Percentiles rank a stretch among this genome's conserved stretches.
These are phyloP conservation scores for Harpegnathos saltator DNA, from an alignment of 1,140 invertebrate species.

Conservation along the genomic window DNA sequence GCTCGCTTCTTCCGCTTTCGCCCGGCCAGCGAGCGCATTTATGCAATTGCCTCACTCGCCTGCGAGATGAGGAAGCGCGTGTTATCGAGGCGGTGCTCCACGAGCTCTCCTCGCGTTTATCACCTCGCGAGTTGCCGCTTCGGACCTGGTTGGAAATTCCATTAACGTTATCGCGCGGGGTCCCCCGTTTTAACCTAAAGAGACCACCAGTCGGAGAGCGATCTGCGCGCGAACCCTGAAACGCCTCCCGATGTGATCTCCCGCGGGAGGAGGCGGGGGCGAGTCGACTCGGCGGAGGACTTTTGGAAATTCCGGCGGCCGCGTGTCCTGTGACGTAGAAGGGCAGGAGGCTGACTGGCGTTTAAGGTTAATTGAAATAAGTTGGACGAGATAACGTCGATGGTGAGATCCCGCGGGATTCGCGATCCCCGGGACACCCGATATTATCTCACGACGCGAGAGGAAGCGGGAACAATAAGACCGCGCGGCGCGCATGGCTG, in stretches of 20 bases:
- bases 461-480: conserved; percentile 42
- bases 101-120: conserved; percentile 20
- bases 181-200: background rate
- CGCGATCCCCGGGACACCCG: background rate
- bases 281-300: background rate
- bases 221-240: background rate
- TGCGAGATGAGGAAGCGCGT: background rate
- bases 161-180: background rate
- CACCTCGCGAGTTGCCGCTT: background rate
- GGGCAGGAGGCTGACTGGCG: conserved; percentile 21
- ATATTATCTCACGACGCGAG: conserved; percentile 36
- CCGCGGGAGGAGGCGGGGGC: no score
- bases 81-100: background rate
- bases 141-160: background rate
- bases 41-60: background rate
- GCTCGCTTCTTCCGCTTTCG: background rate
- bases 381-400: conserved; percentile 21
- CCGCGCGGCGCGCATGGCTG: conserved; percentile 15
- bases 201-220: background rate
- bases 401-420: conserved; percentile 4
- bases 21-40: background rate
- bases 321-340: background rate
- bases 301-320: background rate
- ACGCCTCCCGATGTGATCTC: background rate
- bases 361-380: conserved; percentile 23